Evolutionary conservation across 2,113 vertebrate species (phyloP).

Genomic region (Scomber japonicus): DNA sequence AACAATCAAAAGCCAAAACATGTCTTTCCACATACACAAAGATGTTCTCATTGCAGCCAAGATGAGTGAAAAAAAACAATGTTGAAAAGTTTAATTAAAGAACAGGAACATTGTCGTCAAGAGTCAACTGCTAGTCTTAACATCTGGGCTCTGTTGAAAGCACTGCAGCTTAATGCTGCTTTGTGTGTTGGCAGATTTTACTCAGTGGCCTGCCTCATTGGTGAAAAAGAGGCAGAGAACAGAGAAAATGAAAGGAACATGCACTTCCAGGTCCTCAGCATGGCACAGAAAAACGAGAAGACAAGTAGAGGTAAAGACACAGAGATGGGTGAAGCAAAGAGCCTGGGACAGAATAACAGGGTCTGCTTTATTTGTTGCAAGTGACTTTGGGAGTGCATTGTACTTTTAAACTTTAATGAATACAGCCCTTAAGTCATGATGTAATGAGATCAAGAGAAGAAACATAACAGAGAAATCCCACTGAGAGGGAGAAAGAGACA

Average conservation of each 20-base stretch:
- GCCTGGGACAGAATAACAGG: constrained; percentile 58
- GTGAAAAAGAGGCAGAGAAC: constrained; percentile 44
- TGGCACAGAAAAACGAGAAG: constrained; percentile 36
- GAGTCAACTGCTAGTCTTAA: constrained; percentile 71
- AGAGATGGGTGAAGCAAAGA: constrained; percentile 34
- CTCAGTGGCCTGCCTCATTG: constrained; percentile 56
- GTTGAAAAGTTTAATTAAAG: constrained; percentile 79
- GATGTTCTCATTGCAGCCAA: constrained; percentile 18
- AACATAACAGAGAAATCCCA: constrained; percentile 69
- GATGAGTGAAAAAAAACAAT: constrained; percentile 57
- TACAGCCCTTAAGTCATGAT: constrained; percentile 80
- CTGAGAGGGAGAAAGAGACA: constrained; percentile 37
- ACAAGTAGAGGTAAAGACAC: constrained; percentile 35
- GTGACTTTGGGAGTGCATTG: constrained; percentile 74
- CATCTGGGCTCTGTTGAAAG: constrained; percentile 75
- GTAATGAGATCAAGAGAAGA: constrained; percentile 80
- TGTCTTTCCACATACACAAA: constrained; percentile 39
- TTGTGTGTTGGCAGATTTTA: constrained; percentile 53
- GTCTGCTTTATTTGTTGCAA: constrained; percentile 75
- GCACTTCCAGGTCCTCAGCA: constrained; percentile 26
- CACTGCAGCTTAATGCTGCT: constrained; percentile 50
- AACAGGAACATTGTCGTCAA: constrained; percentile 57
- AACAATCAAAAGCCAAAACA: constrained; percentile 36
- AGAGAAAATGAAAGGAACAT: constrained; percentile 47
- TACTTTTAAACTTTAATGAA: constrained; percentile 85